A percentile compares a stretch with the other conserved stretches of the same genome.
Conservation (phyloP, 2,797 vertebrate species). For the Brachyrhaphis roseni region DNA sequence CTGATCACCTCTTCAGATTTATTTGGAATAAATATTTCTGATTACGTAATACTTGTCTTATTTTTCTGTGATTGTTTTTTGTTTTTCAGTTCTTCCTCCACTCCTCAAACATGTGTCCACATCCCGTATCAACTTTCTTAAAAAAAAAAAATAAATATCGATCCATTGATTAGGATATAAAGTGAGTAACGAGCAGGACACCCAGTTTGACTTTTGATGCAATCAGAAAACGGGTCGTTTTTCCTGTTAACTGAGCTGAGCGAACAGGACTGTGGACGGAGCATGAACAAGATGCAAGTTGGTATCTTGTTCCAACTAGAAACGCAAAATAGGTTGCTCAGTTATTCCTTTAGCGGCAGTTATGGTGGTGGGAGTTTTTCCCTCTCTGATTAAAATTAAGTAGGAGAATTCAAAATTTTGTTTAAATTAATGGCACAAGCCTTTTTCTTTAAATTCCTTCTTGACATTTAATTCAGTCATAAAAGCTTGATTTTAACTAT, state of each 20-base stretch:
- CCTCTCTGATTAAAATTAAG: not conserved
- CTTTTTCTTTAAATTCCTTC: not conserved
- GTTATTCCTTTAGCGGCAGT: not conserved
- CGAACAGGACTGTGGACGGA: not conserved
- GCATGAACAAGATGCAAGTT: not conserved
- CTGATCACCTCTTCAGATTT: not conserved
- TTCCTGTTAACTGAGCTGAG: not conserved
- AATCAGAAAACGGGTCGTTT: not conserved
- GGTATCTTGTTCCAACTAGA: not conserved
- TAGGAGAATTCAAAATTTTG: not conserved
- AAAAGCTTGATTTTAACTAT: not conserved
- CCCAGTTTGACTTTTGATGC: not conserved
- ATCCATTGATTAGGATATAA: not conserved
- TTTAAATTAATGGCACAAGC: not conserved
- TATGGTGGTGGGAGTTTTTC: not conserved
- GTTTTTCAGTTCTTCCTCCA: not conserved
- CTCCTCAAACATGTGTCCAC: not conserved
- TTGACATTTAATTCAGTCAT: not conserved
- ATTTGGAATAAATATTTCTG: not conserved
- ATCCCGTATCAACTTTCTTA: not conserved
- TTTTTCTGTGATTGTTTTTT: not conserved
- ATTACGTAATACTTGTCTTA: not conserved
- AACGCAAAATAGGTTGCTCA: not conserved
- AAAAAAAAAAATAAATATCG: not conserved
- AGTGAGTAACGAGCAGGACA: not conserved